phyloP scores from a whole-genome alignment of 2,113 vertebrate genomes.

The Cynopterus brachyotis region DNA sequence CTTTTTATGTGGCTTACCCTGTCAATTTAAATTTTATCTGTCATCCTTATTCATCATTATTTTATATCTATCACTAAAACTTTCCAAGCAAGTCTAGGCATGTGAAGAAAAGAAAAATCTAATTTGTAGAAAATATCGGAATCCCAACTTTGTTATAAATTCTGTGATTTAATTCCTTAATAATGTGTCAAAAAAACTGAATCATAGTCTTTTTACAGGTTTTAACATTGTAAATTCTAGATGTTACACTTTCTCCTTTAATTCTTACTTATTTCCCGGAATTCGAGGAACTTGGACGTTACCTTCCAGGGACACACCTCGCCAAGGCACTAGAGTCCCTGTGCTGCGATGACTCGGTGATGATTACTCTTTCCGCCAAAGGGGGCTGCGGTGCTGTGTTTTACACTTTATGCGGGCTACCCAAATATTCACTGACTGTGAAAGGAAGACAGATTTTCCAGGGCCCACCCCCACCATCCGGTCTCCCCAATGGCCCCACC shows the following conservation, averaged over 20 bases:
- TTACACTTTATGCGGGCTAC: neutral
- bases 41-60: conserved; percentile 42
- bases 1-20: conserved; percentile 14
- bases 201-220: neutral
- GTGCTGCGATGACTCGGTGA: neutral
- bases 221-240: conserved; percentile 16
- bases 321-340: neutral
- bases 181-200: neutral
- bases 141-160: neutral
- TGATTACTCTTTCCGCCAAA: neutral
- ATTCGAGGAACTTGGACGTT: neutral
- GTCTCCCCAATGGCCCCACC: neutral
- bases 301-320: neutral
- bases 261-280: neutral
- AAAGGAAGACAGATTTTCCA: neutral
- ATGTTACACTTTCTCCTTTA: neutral
- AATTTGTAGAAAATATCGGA: conserved; percentile 44
- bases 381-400: neutral
- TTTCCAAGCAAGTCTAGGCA: conserved; percentile 20
- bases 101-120: conserved; percentile 43
- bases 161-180: conserved; percentile 36
- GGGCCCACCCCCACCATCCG: neutral
- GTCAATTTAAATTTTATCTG: conserved; percentile 44
- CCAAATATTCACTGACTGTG: neutral
- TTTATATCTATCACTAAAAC: conserved; percentile 23